Conservation (phyloP, 1,140 invertebrate species). For the Schlechtendalia chinensis region DNA sequence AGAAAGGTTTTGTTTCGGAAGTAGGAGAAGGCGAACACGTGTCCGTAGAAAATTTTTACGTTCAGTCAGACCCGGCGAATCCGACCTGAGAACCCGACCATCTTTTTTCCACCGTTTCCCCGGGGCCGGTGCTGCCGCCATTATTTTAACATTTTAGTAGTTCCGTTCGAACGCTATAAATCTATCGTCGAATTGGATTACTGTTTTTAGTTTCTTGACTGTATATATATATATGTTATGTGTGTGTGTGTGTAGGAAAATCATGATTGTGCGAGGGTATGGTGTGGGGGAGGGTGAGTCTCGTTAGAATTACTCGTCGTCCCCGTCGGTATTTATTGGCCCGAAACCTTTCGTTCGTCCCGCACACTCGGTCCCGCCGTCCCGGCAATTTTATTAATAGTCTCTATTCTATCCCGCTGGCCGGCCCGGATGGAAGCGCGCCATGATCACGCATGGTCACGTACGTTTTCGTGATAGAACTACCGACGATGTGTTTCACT, state of each 20-base stretch:
- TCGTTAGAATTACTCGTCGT: not conserved
- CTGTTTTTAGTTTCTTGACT: slow-evolving; percentile 75
- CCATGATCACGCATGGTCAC: not conserved
- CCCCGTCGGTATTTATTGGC: not conserved
- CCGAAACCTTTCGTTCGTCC: slow-evolving; percentile 16
- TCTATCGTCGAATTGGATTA: slow-evolving; percentile 63
- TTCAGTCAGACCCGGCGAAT: too few species aligned
- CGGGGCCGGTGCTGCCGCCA: too few species aligned
- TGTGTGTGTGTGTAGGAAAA: slow-evolving; percentile 58
- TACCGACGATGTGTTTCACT: not conserved
- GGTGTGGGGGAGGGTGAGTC: not conserved
- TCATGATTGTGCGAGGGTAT: not conserved
- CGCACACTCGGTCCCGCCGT: not conserved
- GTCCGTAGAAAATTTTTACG: too few species aligned
- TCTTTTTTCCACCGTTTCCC: too few species aligned
- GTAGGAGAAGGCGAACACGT: too few species aligned
- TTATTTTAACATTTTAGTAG: too few species aligned
- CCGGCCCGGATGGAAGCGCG: not conserved
- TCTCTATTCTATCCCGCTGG: not conserved
- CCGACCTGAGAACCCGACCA: too few species aligned
- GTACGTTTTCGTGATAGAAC: not conserved
- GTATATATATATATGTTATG: slow-evolving; percentile 60
- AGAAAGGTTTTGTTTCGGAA: too few species aligned
- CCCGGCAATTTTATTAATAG: not conserved
- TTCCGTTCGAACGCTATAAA: too few species aligned